phyloP scores from a whole-genome alignment of 2,113 vertebrate species.

The Suncus etruscus region DNA sequence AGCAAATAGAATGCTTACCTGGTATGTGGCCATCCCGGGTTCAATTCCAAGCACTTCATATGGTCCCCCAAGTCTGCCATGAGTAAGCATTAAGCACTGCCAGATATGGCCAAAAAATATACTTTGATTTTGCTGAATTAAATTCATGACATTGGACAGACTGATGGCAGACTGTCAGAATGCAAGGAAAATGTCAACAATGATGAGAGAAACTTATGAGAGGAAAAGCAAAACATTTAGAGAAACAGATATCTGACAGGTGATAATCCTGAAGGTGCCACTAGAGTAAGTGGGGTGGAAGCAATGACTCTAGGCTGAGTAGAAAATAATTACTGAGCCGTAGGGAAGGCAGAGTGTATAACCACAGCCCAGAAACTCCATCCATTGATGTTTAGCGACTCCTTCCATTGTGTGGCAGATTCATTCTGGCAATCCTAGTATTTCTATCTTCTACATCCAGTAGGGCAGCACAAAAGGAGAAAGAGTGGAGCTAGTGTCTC shows the following conservation, averaged over 20 bases:
- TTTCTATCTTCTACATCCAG: not conserved
- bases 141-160: not conserved
- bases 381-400: not conserved
- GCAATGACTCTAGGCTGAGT: not conserved
- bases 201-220: not conserved
- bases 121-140: slow-evolving; percentile 12
- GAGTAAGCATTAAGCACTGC: no score
- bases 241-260: not conserved
- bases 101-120: not conserved
- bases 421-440: no score
- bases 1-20: no score
- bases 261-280: not conserved
- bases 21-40: no score
- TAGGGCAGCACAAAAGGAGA: not conserved
- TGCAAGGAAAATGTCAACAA: slow-evolving; percentile 26
- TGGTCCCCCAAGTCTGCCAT: no score
- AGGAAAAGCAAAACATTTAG: slow-evolving; percentile 1
- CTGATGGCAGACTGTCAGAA: slow-evolving; percentile 12
- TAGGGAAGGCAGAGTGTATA: not conserved
- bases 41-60: no score
- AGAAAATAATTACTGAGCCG: not conserved
- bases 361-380: not conserved
- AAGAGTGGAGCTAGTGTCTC: not conserved
- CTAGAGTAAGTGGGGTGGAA: not conserved
- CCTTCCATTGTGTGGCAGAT: not conserved